Base-by-base conservation (phyloP, 1,140 invertebrate genomes). In the Lordiphosa clarofinis region DNA sequence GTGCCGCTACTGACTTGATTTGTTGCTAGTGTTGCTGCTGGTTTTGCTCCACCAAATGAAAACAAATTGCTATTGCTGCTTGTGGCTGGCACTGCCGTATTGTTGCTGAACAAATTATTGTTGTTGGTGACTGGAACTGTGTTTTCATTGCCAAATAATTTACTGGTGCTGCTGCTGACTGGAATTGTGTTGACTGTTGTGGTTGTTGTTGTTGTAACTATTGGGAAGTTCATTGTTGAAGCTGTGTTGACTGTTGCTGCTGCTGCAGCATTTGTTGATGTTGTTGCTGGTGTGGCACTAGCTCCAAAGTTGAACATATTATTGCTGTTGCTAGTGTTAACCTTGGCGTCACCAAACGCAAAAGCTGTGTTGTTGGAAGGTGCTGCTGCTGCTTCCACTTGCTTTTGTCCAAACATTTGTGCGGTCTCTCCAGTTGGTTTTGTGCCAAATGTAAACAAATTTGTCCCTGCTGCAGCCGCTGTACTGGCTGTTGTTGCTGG, bases 391-490 rank as follows among this genome's bases (percentile, higher is more conserved):
- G 39, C 11, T 19, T 42, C 33, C 2, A 19, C 11, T 13, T 56
- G 15, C 28, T 66, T 66, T 31, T 31, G 28, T 31, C 28, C 28
- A 31, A 31, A 31, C 7, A 8, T 8, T 5, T 28, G 3, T 28
- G 4, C 0, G 5, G 24, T 7, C 24, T 28, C 24, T 0, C 21
- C 12, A 3, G 15, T 4, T 15, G 19, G n/a, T 10, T 19, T 13
- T 5, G 31, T 42, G 11, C 62, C 62, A 8, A 65, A 65, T 3
- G 8, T 2, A 43, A 64, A 64, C 19, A 64, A 33, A 64, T 65
- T 65, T n/a, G 62, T 36, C 12, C 10, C 11, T 1, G 47, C 0
- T 5, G 56, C 4, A 1, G 39, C 5, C 12, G 21, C 13, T 12
- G 24, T 0, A 0, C 9, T 4, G 8, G 50, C 7, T 15, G 43